Percentiles rank a stretch among this genome's conserved stretches.
phyloP scores from a whole-genome alignment of 2,797 vertebrate species.

The Anguilla marmorata region DNA sequence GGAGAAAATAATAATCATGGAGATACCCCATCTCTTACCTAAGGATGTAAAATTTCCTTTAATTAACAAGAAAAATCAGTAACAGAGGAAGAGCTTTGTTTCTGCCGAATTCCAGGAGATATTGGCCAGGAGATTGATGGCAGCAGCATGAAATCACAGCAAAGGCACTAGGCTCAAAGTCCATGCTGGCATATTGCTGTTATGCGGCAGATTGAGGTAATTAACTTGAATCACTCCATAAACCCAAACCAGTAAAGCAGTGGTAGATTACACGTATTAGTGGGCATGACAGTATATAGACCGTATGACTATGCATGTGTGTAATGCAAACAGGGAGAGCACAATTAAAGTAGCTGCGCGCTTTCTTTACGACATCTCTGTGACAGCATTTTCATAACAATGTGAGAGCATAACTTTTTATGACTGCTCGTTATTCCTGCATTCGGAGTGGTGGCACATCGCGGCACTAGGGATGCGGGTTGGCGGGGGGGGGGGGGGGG shows the following conservation, averaged over 20 bases:
- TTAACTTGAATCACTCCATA: conserved; percentile 16
- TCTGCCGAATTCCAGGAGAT: background rate
- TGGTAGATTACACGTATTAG: conserved; percentile 1
- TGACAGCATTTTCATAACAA: conserved; percentile 49
- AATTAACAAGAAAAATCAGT: background rate
- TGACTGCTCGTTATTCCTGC: conserved; percentile 40
- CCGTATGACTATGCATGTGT: background rate
- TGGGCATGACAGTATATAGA: background rate
- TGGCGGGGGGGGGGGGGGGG: no score
- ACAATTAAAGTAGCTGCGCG: background rate
- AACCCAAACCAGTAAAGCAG: conserved; percentile 7
- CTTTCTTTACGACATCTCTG: conserved; percentile 34
- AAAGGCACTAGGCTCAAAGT: background rate
- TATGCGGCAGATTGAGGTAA: background rate
- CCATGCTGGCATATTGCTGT: background rate
- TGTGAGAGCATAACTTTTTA: conserved; percentile 42
- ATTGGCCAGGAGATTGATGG: background rate
- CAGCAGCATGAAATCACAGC: background rate
- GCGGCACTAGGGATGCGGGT: background rate
- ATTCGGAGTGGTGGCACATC: conserved; percentile 33
- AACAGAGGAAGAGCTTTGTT: background rate
- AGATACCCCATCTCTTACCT: background rate
- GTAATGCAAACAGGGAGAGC: background rate
- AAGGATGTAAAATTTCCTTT: background rate
- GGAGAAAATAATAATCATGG: background rate